Conservation (phyloP, 2,888 invertebrate genomes). For the Quadriops clusia region DNA sequence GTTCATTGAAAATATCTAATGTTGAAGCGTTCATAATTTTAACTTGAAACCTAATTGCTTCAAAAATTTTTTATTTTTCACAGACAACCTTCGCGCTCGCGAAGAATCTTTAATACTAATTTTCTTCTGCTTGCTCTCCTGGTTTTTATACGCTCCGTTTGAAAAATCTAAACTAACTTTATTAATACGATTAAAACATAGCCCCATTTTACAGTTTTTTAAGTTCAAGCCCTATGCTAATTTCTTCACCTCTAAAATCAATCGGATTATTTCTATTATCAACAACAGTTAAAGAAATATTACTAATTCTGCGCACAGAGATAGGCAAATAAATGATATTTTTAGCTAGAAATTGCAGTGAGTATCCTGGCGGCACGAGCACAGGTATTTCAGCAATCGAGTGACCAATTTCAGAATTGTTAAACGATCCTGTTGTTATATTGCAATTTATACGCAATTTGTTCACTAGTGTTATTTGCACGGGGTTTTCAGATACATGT, state of each 20-base stretch:
- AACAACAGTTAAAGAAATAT: conserved; percentile 20
- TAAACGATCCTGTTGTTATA: conserved; percentile 23
- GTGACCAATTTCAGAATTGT: conserved; percentile 23
- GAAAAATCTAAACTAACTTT: no score
- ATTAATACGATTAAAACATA: no score
- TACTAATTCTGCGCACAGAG: conserved; percentile 17
- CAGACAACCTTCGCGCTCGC: no score
- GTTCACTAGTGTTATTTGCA: conserved; percentile 16
- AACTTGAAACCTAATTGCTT: conserved; percentile 4
- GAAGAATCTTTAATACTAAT: no score
- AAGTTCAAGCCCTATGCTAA: conserved; percentile 21
- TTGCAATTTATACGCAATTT: conserved; percentile 19
- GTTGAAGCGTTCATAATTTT: conserved; percentile 1
- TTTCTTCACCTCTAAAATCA: conserved; percentile 24
- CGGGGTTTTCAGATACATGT: no score
- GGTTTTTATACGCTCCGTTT: no score
- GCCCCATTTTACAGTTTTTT: no score
- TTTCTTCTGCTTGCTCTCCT: no score
- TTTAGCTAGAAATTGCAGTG: conserved; percentile 25
- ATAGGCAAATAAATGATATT: conserved; percentile 29
- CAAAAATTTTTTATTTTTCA: conserved; percentile 5
- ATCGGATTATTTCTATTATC: conserved; percentile 23
- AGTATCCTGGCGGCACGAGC: conserved; percentile 25
- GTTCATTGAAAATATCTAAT: conserved; percentile 3
- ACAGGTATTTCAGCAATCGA: conserved; percentile 29